Percentiles rank a stretch among this genome's conserved stretches.
These are phyloP conservation scores for Actinia tenebrosa DNA, from an alignment of 64 coral and sea anemone genomes.

Conservation along the genomic window DNA sequence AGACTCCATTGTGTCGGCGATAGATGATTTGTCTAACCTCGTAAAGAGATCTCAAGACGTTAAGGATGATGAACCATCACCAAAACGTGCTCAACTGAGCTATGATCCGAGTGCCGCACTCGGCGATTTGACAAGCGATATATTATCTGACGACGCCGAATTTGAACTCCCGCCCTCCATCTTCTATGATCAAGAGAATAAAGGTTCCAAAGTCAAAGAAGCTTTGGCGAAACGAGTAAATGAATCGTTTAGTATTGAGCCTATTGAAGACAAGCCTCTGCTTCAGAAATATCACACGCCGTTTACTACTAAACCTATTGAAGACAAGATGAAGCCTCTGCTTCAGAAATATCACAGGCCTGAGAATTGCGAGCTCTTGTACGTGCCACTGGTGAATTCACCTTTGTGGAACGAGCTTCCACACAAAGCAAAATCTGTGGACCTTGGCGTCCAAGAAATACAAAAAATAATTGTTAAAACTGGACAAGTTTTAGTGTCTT, in stretches of 20 bases:
- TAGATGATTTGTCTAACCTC: background rate
- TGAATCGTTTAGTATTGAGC: background rate
- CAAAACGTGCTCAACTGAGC: background rate
- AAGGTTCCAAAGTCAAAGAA: background rate
- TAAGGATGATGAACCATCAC: background rate
- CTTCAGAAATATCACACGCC: conserved; percentile 38
- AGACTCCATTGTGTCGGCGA: background rate
- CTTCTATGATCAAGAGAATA: background rate
- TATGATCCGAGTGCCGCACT: background rate
- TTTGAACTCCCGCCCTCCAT: background rate
- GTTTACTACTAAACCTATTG: background rate
- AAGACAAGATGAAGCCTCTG: conserved; percentile 24
- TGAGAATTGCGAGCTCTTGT: conserved; percentile 32
- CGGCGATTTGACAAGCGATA: background rate
- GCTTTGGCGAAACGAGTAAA: background rate
- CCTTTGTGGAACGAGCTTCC: conserved; percentile 48
- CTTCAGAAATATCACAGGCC: conserved; percentile 38
- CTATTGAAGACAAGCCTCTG: conserved; percentile 9
- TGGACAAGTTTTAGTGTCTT: conserved; percentile 26
- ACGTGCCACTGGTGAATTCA: conserved; percentile 31
- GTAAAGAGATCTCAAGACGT: background rate
- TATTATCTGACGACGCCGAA: no score
- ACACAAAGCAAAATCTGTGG: conserved; percentile 25
- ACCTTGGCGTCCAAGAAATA: conserved; percentile 41
- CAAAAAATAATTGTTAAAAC: conserved; percentile 34